Evolutionary conservation across 1,140 invertebrate species (phyloP).

Genomic region (Wasmannia auropunctata): DNA sequence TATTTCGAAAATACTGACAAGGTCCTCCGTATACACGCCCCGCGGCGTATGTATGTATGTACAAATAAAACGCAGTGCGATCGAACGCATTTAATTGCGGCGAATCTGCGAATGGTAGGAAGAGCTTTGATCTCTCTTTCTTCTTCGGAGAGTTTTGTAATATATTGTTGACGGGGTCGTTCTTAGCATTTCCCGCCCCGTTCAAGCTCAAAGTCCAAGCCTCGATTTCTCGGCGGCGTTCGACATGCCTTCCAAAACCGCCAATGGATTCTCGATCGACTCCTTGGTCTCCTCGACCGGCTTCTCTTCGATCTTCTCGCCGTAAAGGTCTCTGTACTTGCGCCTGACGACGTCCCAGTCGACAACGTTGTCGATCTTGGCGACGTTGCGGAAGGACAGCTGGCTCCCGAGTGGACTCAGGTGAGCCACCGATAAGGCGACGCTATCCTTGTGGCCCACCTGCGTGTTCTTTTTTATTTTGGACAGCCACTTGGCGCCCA

Average conservation of each 20-base stretch:
- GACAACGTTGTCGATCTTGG: conserved; percentile 94
- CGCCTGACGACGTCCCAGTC: too few relatives aligned
- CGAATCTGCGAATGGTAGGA: background rate
- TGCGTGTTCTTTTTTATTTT: too few relatives aligned
- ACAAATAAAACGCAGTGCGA: conserved; percentile 24
- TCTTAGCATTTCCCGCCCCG: background rate
- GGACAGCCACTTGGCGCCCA: too few relatives aligned
- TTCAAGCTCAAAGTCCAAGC: conserved; percentile 9
- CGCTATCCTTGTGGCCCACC: conserved; percentile 93
- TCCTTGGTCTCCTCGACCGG: conserved; percentile 85
- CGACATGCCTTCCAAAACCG: conserved; percentile 67
- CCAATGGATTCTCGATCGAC: conserved; percentile 69
- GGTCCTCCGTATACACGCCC: background rate
- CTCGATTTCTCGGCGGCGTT: background rate
- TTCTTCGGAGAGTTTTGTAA: too few relatives aligned
- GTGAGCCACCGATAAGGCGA: conserved; percentile 91
- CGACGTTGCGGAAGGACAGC: conserved; percentile 90
- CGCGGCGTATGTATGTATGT: conserved; percentile 18
- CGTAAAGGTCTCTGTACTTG: conserved; percentile 94
- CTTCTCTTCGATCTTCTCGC: conserved; percentile 88
- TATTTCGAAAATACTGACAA: conserved; percentile 61
- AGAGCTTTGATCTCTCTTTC: conserved; percentile 13
- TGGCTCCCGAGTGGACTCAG: too few relatives aligned
- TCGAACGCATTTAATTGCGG: background rate
- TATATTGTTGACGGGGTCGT: background rate